Conservation (phyloP, 2,113 vertebrate genomes). For the Calyptommatus sinebrachiatus region DNA sequence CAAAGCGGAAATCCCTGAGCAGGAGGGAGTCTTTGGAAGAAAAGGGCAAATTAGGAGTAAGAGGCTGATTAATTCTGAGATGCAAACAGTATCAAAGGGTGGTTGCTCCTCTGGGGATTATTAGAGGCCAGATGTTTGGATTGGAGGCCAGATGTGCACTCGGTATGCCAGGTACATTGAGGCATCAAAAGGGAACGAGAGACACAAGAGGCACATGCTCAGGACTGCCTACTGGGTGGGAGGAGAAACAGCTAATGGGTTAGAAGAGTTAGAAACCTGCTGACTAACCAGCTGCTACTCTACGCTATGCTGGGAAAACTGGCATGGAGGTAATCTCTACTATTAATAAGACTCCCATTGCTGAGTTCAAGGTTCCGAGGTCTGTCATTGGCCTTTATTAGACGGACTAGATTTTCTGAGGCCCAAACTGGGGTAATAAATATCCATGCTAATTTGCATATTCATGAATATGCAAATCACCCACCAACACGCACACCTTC, state of each 20-base stretch:
- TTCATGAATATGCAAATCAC: too few relatives aligned
- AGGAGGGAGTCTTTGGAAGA: not conserved
- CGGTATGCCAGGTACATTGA: constrained; percentile 6
- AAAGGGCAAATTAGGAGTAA: constrained; percentile 7
- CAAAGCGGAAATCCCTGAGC: constrained; percentile 13
- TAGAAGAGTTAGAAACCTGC: constrained; percentile 16
- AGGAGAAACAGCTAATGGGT: constrained; percentile 1
- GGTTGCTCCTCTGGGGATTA: constrained; percentile 24
- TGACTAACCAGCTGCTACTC: constrained; percentile 8
- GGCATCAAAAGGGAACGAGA: not conserved
- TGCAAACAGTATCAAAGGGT: constrained; percentile 20
- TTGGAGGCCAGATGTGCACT: constrained; percentile 28
- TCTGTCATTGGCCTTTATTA: too few relatives aligned
- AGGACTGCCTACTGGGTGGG: constrained; percentile 2
- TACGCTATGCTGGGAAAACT: not conserved
- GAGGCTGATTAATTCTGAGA: constrained; percentile 24
- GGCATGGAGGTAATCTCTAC: not conserved
- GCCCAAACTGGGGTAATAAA: too few relatives aligned
- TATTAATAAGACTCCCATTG: too few relatives aligned
- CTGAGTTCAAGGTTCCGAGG: too few relatives aligned
- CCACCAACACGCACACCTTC: too few relatives aligned
- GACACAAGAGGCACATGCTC: not conserved
- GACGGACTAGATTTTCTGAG: too few relatives aligned
- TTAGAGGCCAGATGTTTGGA: constrained; percentile 27
- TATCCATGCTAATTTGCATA: too few relatives aligned